Evolutionary conservation across 2,113 vertebrate species (phyloP), one percentile per base, ranked within the genome.

Genomic region (Hippocampus barbouri): DNA sequence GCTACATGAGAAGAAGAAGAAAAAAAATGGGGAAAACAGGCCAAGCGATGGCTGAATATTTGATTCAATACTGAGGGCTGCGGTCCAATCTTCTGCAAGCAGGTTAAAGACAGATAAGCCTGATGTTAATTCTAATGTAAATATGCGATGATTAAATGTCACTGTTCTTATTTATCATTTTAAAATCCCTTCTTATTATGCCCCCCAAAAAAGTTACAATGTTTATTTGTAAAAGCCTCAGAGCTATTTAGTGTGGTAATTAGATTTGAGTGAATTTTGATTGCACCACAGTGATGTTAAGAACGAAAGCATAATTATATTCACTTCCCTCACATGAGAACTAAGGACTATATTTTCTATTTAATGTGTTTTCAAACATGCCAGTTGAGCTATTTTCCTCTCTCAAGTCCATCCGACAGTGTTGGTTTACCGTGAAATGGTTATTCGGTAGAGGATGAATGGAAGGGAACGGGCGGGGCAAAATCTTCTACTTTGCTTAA

Each of bases 401-500:
- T 75, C 66, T 76, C 75, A 23, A 34, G 23, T 47, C 27, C 62
- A 4, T 66, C 78, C 72, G 14, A 61, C 64, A 77, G 64, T 77
- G 70, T 72, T 73, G 83, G 71, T 77, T 80, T 71, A 84, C 70
- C 59, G 70, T 74, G 79, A 74, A 84, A 83, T 81, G 63, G 79
- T 85, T 87, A 68, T 83, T 73, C 59, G 68, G 84, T 70, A 72
- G 66, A 73, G 66, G 73, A 89, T 82, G 86, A 90, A 84, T 79
- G 65, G 72, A 74, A 84, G 77, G 79, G 82, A 84, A 88, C 86
- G 85, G 88, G 87, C 87, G 89, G 82, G 79, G 79, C 75, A 66
- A 89, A 91, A 90, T 90, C 88, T 80, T 90, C 88, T 80, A 89
- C 89, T 89, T 91, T 86, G 71, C 85, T 83, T 76, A 90, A 91